These are phyloP conservation scores for Adrianichthys oophorus DNA, from an alignment of 2,797 vertebrate genomes.

Conservation along the genomic window DNA sequence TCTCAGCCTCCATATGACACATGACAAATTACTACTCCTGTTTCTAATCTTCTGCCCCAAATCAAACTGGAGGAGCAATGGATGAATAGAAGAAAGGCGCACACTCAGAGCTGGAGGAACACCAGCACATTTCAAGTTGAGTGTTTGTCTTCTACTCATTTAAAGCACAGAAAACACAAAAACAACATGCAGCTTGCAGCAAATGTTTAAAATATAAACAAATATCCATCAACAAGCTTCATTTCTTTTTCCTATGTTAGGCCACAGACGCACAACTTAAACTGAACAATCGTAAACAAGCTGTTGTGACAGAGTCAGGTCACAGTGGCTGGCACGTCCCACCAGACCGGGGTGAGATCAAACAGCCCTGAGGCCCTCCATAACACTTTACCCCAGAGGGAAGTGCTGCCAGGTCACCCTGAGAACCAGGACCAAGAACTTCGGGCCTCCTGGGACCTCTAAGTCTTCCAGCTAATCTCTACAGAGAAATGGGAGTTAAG, in stretches of 20 bases:
- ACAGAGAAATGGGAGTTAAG: slow-evolving; percentile 13
- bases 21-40: slow-evolving; percentile 65
- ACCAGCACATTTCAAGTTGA: slow-evolving; percentile 27
- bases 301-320: slow-evolving; percentile 58
- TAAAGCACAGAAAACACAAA: neutral
- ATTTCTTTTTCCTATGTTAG: slow-evolving; percentile 14
- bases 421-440: slow-evolving; percentile 53
- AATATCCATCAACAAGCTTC: slow-evolving; percentile 24
- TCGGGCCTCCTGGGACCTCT: slow-evolving; percentile 35
- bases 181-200: no score
- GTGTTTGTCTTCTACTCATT: slow-evolving; percentile 34
- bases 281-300: slow-evolving; percentile 56
- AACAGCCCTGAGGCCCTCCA: slow-evolving; percentile 55
- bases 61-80: slow-evolving; percentile 45
- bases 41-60: slow-evolving; percentile 64
- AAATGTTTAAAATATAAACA: slow-evolving; percentile 18
- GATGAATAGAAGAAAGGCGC: slow-evolving; percentile 26
- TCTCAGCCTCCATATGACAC: slow-evolving; percentile 57
- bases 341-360: slow-evolving; percentile 49
- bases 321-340: slow-evolving; percentile 42
- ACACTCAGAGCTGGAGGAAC: neutral
- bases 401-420: slow-evolving; percentile 59
- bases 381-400: slow-evolving; percentile 46
- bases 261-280: slow-evolving; percentile 7
- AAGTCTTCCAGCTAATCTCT: slow-evolving; percentile 48